Evolutionary conservation across 92 coral and sea anemone species (phyloP).

Genomic region (Porites cylindrica): DNA sequence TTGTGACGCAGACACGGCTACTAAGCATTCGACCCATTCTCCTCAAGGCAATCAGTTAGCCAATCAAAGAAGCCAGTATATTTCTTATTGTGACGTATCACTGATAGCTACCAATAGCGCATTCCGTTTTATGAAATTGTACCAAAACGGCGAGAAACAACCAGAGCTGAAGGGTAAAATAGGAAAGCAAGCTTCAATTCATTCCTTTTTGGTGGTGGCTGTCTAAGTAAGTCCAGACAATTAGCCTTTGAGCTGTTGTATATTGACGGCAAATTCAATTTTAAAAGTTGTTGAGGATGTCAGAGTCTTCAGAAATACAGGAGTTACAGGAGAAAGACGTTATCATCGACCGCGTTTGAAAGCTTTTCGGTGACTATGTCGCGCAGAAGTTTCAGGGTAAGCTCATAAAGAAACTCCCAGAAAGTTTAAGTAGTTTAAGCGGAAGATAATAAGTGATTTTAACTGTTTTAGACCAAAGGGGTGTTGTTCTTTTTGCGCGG

Average conservation of each 20-base stretch:
- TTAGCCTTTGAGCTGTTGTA: constrained; percentile 11
- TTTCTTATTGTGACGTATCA: neutral
- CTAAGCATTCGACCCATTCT: constrained; percentile 14
- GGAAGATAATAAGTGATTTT: too few species aligned
- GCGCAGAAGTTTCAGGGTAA: neutral
- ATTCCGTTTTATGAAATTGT: neutral
- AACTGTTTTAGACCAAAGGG: too few species aligned
- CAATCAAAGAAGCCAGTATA: constrained; percentile 21
- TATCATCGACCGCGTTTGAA: neutral
- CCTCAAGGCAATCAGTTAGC: constrained; percentile 24
- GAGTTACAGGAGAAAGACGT: constrained; percentile 3
- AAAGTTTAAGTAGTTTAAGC: too few species aligned
- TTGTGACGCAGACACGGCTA: constrained; percentile 4
- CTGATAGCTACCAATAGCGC: constrained; percentile 2
- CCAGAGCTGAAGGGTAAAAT: neutral
- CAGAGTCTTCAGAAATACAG: constrained; percentile 1
- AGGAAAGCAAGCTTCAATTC: neutral
- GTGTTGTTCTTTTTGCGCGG: too few species aligned
- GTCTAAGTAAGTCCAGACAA: neutral
- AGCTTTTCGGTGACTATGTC: neutral
- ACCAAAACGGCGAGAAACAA: constrained; percentile 12
- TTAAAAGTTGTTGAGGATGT: neutral
- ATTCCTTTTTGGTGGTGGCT: constrained; percentile 13
- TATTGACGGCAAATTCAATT: neutral
- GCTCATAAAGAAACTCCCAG: too few species aligned